Conservation (phyloP, 2,113 vertebrate genomes). For the Merops nubicus region DNA sequence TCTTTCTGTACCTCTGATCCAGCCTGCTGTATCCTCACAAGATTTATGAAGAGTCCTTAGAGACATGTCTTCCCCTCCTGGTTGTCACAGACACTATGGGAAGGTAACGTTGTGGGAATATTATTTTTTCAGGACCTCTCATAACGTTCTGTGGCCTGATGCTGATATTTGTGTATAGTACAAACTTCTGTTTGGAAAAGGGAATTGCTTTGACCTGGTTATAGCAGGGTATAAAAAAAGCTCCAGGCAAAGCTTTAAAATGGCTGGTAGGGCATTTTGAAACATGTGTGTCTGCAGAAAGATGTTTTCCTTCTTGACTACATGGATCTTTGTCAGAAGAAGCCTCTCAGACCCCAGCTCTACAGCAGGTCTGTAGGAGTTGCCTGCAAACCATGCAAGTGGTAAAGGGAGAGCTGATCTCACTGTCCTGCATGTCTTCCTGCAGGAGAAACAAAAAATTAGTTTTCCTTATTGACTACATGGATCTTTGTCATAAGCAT, state of each 20-base stretch:
- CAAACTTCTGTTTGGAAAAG: background rate
- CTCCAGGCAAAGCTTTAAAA: background rate
- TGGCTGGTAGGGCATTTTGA: background rate
- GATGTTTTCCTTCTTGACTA: background rate
- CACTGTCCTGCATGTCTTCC: background rate
- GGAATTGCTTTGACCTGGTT: background rate
- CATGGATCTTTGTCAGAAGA: background rate
- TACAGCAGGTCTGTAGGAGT: background rate
- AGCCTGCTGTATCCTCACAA: background rate
- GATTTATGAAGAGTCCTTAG: background rate
- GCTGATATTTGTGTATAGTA: background rate
- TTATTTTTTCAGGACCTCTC: background rate
- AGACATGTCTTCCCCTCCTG: background rate
- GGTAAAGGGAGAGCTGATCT: background rate
- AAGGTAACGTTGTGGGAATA: background rate
- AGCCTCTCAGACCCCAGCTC: background rate
- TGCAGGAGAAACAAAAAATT: background rate
- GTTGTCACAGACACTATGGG: background rate
- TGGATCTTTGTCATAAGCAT: background rate
- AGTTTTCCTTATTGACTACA: background rate
- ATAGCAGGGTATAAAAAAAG: background rate
- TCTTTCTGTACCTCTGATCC: background rate
- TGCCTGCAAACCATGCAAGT: rapidly evolving
- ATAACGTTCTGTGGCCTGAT: background rate
- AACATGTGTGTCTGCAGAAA: background rate